Conservation (phyloP, 2,113 vertebrate genomes). For the Acinonyx jubatus region DNA sequence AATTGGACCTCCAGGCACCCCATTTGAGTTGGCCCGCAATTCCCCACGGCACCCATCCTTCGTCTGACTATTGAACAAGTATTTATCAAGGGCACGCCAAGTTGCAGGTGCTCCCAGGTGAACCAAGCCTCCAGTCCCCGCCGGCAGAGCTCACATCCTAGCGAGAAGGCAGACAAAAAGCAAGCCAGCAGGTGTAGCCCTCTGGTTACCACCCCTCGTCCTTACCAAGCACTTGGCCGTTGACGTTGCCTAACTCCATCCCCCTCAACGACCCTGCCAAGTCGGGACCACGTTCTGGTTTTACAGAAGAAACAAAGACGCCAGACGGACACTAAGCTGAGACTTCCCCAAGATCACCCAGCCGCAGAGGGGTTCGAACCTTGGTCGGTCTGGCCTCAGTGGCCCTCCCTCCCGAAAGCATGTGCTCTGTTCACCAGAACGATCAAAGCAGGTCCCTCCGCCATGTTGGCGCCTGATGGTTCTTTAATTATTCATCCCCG, state of each 20-base stretch:
- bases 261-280: not conserved
- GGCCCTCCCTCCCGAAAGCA: accelerated
- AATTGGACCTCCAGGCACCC: not conserved
- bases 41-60: not conserved
- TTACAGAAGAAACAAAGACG: not conserved
- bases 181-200: not conserved
- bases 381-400: not conserved
- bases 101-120: not conserved
- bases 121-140: not conserved
- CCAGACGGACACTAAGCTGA: not conserved
- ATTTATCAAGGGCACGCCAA: too few relatives aligned
- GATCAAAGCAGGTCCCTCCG: not conserved
- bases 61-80: not conserved
- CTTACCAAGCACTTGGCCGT: not conserved
- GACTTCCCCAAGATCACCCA: not conserved
- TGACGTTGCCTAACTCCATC: not conserved
- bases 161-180: not conserved
- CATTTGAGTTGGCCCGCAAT: not conserved
- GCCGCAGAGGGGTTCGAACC: not conserved
- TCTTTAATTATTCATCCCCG: slow-evolving; percentile 65
- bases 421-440: not conserved
- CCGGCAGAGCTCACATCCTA: accelerated
- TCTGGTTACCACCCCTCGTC: not conserved
- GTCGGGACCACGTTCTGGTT: not conserved
- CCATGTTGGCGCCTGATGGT: not conserved